phyloP scores from a whole-genome alignment of 2,888 invertebrate species.

The Arrhopalites spinosus region DNA sequence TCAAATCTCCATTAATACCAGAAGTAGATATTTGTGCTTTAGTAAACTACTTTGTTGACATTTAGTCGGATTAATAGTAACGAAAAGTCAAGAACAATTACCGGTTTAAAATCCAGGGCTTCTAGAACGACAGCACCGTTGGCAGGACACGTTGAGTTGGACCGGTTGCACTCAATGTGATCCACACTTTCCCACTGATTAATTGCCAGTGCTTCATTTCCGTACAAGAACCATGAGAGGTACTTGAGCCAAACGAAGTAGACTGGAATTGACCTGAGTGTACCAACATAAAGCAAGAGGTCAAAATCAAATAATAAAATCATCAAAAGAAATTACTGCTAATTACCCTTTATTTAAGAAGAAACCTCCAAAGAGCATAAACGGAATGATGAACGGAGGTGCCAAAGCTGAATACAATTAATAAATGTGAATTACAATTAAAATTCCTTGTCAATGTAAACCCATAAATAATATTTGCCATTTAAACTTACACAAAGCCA shows the following conservation, averaged over 20 bases:
- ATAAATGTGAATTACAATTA: too few species aligned
- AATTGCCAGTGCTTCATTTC: constrained; percentile 83
- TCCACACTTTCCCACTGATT: constrained; percentile 87
- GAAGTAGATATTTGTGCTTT: too few species aligned
- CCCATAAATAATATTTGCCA: too few species aligned
- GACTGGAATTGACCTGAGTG: constrained; percentile 74
- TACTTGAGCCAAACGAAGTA: constrained; percentile 86
- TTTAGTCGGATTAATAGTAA: too few species aligned
- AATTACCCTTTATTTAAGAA: constrained; percentile 86
- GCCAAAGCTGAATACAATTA: constrained; percentile 67
- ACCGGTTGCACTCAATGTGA: constrained; percentile 73
- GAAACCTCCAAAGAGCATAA: constrained; percentile 93
- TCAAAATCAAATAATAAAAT: constrained; percentile 1
- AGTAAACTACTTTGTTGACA: too few species aligned
- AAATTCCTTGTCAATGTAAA: too few species aligned
- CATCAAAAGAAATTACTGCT: constrained; percentile 2
- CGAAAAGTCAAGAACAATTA: too few species aligned
- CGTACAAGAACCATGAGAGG: constrained; percentile 90
- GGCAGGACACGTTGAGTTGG: constrained; percentile 77
- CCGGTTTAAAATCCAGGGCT: constrained; percentile 77
- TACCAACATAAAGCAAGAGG: not conserved
- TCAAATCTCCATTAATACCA: too few species aligned
- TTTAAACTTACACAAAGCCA: constrained; percentile 80
- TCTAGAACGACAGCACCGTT: constrained; percentile 78
- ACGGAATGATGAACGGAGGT: constrained; percentile 89